Conservation (phyloP, 2,113 vertebrate species). For the Mionectes macconnelli region DNA sequence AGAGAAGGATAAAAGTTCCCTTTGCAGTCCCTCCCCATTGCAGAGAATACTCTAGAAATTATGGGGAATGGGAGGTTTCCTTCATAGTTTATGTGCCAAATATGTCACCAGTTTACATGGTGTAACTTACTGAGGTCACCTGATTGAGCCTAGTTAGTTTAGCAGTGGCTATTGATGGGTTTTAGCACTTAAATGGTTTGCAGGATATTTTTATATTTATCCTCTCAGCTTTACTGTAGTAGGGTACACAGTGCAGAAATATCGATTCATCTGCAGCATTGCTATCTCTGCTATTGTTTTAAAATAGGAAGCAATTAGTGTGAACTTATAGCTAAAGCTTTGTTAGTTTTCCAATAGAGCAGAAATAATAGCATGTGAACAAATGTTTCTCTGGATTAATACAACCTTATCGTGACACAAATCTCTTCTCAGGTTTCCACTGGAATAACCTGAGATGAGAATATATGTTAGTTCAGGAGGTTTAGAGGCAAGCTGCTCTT, state of each 20-base stretch:
- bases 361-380: neutral
- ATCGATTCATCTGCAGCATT: neutral
- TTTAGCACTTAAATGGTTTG: neutral
- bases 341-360: neutral
- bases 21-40: neutral
- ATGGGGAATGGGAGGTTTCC: neutral
- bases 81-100: neutral
- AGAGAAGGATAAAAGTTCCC: neutral
- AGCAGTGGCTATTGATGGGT: neutral
- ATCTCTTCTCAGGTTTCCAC: conserved; percentile 24
- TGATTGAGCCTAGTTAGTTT: neutral
- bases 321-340: neutral
- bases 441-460: conserved; percentile 8
- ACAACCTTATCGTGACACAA: neutral
- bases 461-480: conserved; percentile 35
- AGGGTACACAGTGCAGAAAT: neutral
- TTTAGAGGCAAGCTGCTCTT: conserved; percentile 22
- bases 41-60: neutral
- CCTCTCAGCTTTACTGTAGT: neutral
- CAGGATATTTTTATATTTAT: neutral
- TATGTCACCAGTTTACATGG: neutral
- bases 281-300: neutral
- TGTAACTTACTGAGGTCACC: neutral
- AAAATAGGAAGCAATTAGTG: neutral
- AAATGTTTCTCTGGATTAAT: conserved; percentile 11